phyloP scores from a whole-genome alignment of 2,797 vertebrate genomes.

The Urocyon cinereoargenteus region DNA sequence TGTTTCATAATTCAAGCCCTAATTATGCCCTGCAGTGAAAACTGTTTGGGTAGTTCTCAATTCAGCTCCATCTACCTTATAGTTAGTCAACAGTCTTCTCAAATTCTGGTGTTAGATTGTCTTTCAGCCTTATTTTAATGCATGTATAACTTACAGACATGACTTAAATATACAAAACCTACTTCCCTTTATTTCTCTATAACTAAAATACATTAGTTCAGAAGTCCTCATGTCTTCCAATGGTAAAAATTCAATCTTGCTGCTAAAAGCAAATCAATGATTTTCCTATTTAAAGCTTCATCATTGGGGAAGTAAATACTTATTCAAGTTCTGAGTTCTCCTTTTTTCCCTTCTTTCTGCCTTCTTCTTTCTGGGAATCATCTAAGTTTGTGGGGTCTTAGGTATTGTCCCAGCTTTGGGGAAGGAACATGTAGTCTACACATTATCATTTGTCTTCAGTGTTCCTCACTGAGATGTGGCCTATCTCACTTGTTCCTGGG shows the following conservation, averaged over 20 bases:
- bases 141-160: neutral
- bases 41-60: neutral
- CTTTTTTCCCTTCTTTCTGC: neutral
- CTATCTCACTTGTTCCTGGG: neutral
- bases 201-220: neutral
- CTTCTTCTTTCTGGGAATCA: neutral
- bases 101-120: neutral
- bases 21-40: neutral
- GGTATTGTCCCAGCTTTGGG: neutral
- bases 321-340: neutral
- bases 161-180: neutral
- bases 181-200: neutral
- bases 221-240: neutral
- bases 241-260: neutral
- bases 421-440: neutral
- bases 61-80: neutral
- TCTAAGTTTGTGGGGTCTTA: neutral
- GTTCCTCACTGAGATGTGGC: neutral
- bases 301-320: neutral
- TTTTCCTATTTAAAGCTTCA: neutral
- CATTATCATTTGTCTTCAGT: neutral
- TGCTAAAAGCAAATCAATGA: neutral
- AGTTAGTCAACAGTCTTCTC: neutral
- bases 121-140: neutral
- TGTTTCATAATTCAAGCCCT: neutral